Base-by-base conservation (phyloP, 2,113 vertebrate genomes). In the Pitta sordida region DNA sequence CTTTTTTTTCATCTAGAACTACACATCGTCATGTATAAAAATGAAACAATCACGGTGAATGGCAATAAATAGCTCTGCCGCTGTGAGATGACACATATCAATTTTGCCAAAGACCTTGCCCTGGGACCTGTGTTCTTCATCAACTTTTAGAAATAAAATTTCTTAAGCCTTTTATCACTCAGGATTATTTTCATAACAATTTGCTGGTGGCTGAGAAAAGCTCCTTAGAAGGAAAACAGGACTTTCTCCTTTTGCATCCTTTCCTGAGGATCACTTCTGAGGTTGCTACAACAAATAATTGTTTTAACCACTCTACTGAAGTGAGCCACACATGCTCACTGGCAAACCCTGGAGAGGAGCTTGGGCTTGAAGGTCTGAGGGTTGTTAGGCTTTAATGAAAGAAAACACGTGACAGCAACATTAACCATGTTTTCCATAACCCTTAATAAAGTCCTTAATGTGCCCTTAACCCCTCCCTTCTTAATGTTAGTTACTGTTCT, bases 1-100 rank as follows among this genome's bases (percentile, higher is more conserved):
- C 7, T 73, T 52, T 79, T n/a, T 83, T 88, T 79, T 68, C n/a
- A 46, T 16, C 3, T 1, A 48, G 34, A 86, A 68, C 20, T 29
- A 55, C 11, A 43, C 3, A 53, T 1, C 37, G 34, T 8, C 49
- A 27, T 11, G 19, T 10, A 37, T 15, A 39, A 56, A 78, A 67
- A 8, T 6, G 11, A 30, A 64, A n/a, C 9, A 15, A 5, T 30
- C 8, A 0, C 3, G 1, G 10, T 43, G 6, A 52, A 65, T 27
- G 20, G 43, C 24, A 69, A 7, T 9, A 4, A 56, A 82, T 2
- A 51, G 23, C 11, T 58, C 46, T 56, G 44, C 58, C 60, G 19
- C 8, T 17, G 7, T 69, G 4, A 43, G 14, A 44, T 22, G 17
- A 48, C 1, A 4, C 15, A 24, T 4, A 32, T 11, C 5, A 92